These are phyloP conservation scores for Apoda limacodes DNA, from an alignment of 2,888 invertebrate species.

Conservation along the genomic window DNA sequence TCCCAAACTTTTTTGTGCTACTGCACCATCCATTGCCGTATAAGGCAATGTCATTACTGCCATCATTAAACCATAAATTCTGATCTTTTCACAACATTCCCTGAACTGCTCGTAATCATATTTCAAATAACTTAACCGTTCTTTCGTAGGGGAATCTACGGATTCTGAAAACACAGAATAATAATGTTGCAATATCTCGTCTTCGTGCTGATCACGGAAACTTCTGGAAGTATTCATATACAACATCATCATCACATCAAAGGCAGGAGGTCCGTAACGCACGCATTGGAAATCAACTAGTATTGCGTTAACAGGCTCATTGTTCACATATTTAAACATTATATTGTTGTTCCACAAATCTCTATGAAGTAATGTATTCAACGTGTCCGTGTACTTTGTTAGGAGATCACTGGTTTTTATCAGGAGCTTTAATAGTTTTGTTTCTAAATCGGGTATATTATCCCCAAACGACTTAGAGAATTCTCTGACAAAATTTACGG, in stretches of 20 bases:
- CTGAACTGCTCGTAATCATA: not conserved
- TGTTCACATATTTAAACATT: conserved; percentile 39
- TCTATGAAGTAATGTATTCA: conserved; percentile 47
- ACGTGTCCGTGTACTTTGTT: conserved; percentile 27
- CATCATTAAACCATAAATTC: not conserved
- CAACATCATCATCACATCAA: conserved; percentile 40
- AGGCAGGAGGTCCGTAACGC: conserved; percentile 46
- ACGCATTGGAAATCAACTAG: conserved; percentile 49
- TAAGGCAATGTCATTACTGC: not conserved
- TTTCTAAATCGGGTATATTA: conserved; percentile 27
- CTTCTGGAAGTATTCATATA: conserved; percentile 35
- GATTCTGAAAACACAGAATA: conserved; percentile 29
- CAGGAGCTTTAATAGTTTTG: conserved; percentile 25
- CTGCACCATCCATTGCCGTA: not conserved
- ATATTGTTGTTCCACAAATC: conserved; percentile 55
- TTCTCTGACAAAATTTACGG: conserved; percentile 29
- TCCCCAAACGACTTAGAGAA: conserved; percentile 33
- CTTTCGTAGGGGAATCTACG: conserved; percentile 27
- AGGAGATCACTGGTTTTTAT: conserved; percentile 34
- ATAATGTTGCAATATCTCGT: conserved; percentile 30
- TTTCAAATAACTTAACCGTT: conserved; percentile 24
- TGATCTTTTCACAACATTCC: not conserved
- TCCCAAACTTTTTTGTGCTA: not conserved
- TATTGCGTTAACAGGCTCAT: conserved; percentile 32
- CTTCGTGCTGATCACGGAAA: conserved; percentile 36